A percentile compares a stretch with the other conserved stretches of the same genome.
Evolutionary conservation across 2,888 invertebrate species (phyloP).

Genomic region (Heterodera filipjevi): DNA sequence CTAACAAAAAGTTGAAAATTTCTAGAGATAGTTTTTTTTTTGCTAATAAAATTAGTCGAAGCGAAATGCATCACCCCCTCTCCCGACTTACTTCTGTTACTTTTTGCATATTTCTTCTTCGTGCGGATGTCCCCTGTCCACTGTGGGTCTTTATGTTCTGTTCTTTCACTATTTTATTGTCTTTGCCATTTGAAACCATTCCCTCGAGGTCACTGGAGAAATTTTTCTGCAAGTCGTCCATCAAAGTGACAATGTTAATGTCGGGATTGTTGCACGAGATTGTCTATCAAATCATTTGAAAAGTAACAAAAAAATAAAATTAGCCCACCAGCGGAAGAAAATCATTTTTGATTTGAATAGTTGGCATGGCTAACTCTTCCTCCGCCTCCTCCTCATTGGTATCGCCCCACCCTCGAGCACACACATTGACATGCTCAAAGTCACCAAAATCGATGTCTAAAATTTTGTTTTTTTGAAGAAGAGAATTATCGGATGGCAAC

Average conservation of each 20-base stretch:
- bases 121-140: not conserved
- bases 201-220: not conserved
- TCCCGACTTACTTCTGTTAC: not conserved
- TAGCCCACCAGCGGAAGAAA: slow-evolving; percentile 28
- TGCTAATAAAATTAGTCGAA: not conserved
- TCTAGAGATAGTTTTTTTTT: no score
- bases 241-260: slow-evolving; percentile 32
- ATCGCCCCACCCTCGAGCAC: slow-evolving; percentile 21
- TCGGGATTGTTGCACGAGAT: slow-evolving; percentile 31
- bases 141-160: not conserved
- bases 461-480: not conserved
- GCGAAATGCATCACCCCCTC: no score
- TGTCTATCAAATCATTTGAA: slow-evolving; percentile 18
- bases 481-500: slow-evolving; percentile 5
- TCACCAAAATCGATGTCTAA: slow-evolving; percentile 8
- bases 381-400: slow-evolving; percentile 20
- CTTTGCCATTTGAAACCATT: not conserved
- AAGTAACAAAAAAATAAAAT: not conserved
- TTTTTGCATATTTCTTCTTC: not conserved
- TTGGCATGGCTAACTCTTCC: not conserved
- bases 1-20: no score
- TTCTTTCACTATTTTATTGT: not conserved
- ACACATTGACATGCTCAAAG: slow-evolving; percentile 17
- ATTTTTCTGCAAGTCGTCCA: slow-evolving; percentile 35
- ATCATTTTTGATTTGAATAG: slow-evolving; percentile 27